Evolutionary conservation across 2,888 invertebrate genomes (phyloP).

Genomic region (Hyposoter dolosus): DNA sequence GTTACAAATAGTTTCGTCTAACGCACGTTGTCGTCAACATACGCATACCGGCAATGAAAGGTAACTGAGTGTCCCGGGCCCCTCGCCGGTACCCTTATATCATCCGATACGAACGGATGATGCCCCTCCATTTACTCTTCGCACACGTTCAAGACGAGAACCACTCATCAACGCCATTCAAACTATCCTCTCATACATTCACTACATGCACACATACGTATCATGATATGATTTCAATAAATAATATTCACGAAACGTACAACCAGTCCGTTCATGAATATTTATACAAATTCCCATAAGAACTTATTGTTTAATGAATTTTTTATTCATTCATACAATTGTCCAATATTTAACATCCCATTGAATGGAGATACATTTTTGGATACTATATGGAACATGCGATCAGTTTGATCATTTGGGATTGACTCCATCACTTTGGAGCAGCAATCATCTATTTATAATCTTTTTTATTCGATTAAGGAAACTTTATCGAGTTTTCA

Average conservation of each 20-base stretch:
- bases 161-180: neutral
- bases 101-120: constrained; percentile 73
- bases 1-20: constrained; percentile 26
- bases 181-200: neutral
- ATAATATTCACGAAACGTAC: neutral
- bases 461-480: no score
- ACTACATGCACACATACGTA: neutral
- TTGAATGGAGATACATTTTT: no score
- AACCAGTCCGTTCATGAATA: no score
- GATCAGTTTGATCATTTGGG: no score
- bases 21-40: constrained; percentile 36
- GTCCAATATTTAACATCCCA: no score
- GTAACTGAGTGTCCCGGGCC: constrained; percentile 76
- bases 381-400: no score
- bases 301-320: no score
- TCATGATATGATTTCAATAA: neutral
- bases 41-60: constrained; percentile 73
- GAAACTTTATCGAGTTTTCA: no score
- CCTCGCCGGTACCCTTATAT: constrained; percentile 78
- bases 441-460: no score
- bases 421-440: no score
- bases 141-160: constrained; percentile 34
- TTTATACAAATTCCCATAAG: no score
- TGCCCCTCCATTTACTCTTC: constrained; percentile 66
- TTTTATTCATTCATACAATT: no score